Evolutionary conservation across 2,113 vertebrate genomes (phyloP), one percentile per base, ranked within the genome.

Genomic region (Ailuropoda melanoleuca): DNA sequence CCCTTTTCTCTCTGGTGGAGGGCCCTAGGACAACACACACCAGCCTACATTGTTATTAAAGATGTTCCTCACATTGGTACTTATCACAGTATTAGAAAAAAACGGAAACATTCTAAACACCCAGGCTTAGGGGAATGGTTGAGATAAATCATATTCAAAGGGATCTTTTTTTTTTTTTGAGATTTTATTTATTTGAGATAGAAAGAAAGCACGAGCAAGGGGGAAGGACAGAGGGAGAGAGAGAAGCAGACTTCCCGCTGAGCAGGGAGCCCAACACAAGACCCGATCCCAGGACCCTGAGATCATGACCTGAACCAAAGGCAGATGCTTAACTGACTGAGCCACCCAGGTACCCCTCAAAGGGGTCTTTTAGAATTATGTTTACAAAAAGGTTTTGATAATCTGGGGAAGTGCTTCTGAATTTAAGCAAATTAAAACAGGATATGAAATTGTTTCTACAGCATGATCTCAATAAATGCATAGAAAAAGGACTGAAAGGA

Each of bases 361-460:
- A 37, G 31, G 10, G 19, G 37, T 86, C 39, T 58, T 85, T 62
- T 96, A 68, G 97, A 97, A 60, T 95, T 64, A 62, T 23, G 24
- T 86, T 75, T 89, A 68, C 43, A 95, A 62, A 48, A 37, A 3
- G 4, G 55, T 58, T 87, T 88, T 86, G 17, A 56, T 85, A 96
- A 77, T 48, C 39, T 96, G 46, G 60, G 70, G 72, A 97, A 84
- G 88, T 91, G 39, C 7, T 95, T 84, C 72, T 83, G 34, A 60
- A 48, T 12, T 75, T 64, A 96, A 80, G n/a, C 48, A 94, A 75
- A 96, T 55, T 75, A 58, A 77, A 88, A 50, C 17, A 70, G 46
- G 64, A 31, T 85, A 24, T 81, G 75, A 80, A 29, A 53, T 93
- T 21, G 7, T 85, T 43, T 91, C 93, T 94, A 43, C 12, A 56